phyloP scores from a whole-genome alignment of 2,888 invertebrate genomes.

The Julus scanicus region DNA sequence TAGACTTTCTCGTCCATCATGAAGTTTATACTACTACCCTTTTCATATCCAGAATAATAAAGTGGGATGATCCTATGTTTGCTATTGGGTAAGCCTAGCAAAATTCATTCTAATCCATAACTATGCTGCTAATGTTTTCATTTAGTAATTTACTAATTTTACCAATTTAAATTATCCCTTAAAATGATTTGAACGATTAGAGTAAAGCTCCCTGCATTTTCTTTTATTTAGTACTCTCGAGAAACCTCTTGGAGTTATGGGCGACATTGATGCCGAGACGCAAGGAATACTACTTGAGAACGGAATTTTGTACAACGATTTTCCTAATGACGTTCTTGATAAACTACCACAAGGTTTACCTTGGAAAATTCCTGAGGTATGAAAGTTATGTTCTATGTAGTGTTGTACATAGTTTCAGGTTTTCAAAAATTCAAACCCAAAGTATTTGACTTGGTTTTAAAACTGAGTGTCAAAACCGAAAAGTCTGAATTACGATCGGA shows the following conservation, averaged over 20 bases:
- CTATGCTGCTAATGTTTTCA: not conserved
- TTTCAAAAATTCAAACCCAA: too few species aligned
- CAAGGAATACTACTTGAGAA: slow-evolving; percentile 83
- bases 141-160: not conserved
- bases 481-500: too few species aligned
- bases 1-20: slow-evolving; percentile 71
- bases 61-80: slow-evolving; percentile 76
- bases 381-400: not conserved
- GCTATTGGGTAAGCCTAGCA: slow-evolving; percentile 71
- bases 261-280: slow-evolving; percentile 82
- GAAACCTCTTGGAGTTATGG: slow-evolving; percentile 77
- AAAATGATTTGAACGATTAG: not conserved
- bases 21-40: slow-evolving; percentile 70
- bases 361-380: slow-evolving; percentile 63
- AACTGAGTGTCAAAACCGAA: not conserved
- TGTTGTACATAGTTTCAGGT: not conserved
- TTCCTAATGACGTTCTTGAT: slow-evolving; percentile 74
- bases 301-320: slow-evolving; percentile 79
- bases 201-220: not conserved
- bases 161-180: not conserved
- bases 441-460: not conserved
- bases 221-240: slow-evolving; percentile 50
- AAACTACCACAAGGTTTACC: slow-evolving; percentile 67
- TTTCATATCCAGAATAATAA: slow-evolving; percentile 77
- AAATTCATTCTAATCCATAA: not conserved